Evolutionary conservation across 2,113 vertebrate species (phyloP), one percentile per base, ranked within the genome.

Genomic region (Parus major): DNA sequence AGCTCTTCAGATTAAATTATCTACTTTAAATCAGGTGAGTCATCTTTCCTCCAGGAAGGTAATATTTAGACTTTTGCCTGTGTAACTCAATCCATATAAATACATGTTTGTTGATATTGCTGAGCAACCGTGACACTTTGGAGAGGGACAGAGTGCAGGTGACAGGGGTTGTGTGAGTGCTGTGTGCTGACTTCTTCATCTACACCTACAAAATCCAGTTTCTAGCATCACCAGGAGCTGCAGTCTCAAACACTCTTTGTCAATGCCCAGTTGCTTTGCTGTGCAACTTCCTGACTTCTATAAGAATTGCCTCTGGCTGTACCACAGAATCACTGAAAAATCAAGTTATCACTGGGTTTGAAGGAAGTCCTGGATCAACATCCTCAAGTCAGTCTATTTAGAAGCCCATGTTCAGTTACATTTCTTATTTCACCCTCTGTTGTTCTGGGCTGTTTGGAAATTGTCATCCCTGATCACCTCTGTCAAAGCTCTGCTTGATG

Each of bases 1-100:
- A 93, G 73, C 55, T 85, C 46, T 70, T 73, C 73, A 84, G 61
- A 89, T 89, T 73, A 77, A 93, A 79, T 96, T 91, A 93, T 64
- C 75, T 92, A 20, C 56, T 91, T 94, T 82, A 93, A 89, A 92
- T 88, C 87, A 95, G 82, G 65, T 91, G 91, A 95, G 73, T 89
- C 60, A 82, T 82, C 81, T 78, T 93, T 91, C 88, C 88, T 83
- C 33, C 60, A 88, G 84, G 75, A 95, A 93, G 44, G 16, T 46
- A 87, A 60, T n/a, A n/a, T 59, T 76, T 65, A 89, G 60, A 78
- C 44, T 92, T 78, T 50, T 78, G 70, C 35, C 56, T 36, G 20
- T 33, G 71, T 73, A 80, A 52, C 76, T 49, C 81, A 68, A 94
- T 80, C 49, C 7, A 0, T 52, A 19, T 52, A 85, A 82, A 72